These are phyloP conservation scores for Drosophila monieri DNA, from an alignment of 2,888 invertebrate genomes.

Conservation along the genomic window DNA sequence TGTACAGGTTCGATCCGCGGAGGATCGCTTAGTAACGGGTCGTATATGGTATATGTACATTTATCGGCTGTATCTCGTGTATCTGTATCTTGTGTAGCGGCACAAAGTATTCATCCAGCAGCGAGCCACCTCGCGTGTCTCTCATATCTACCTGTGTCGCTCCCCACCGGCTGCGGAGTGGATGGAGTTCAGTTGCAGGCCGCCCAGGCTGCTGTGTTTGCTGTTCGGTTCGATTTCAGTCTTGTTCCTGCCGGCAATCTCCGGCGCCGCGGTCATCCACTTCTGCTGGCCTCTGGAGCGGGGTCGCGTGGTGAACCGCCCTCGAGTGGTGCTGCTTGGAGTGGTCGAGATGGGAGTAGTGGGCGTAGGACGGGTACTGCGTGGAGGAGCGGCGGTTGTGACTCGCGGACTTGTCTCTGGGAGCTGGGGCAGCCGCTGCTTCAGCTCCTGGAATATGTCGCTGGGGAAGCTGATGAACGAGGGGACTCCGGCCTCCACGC, in stretches of 20 bases:
- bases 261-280: conserved; percentile 82
- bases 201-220: conserved; percentile 58
- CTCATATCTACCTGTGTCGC: conserved; percentile 79
- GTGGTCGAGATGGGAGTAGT: conserved; percentile 13
- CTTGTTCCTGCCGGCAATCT: conserved; percentile 5
- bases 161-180: conserved; percentile 66
- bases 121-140: conserved; percentile 1
- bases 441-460: conserved; percentile 83
- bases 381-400: neutral
- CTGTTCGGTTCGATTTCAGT: conserved; percentile 43
- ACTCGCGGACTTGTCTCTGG: conserved; percentile 26
- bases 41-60: conserved; percentile 50
- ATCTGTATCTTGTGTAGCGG: conserved; percentile 66
- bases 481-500: conserved; percentile 71
- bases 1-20: conserved; percentile 62
- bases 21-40: conserved; percentile 55
- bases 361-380: conserved; percentile 4
- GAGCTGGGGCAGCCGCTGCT: conserved; percentile 69
- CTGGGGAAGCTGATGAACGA: conserved; percentile 83
- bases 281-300: conserved; percentile 84
- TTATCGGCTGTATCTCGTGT: conserved; percentile 37
- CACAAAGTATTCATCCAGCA: conserved; percentile 59
- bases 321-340: conserved; percentile 61
- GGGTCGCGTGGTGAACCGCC: conserved; percentile 84
- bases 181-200: conserved; percentile 69